Conservation (phyloP, 2,113 vertebrate genomes). For the Trichechus manatus region DNA sequence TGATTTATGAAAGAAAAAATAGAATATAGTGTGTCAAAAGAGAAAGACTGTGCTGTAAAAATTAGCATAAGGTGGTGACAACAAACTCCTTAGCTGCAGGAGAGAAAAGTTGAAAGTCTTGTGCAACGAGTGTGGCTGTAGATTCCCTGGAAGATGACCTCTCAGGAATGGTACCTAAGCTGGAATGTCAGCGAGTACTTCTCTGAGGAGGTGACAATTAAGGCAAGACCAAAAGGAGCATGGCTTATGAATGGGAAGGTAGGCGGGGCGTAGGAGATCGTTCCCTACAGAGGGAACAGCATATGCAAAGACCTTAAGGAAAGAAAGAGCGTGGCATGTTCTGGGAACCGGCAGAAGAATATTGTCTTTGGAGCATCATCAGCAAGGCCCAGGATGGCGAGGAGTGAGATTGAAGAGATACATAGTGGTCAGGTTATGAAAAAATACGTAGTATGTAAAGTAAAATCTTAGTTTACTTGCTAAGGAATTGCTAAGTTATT, state of each 20-base stretch:
- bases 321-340: background rate
- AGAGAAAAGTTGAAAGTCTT: background rate
- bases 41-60: constrained; percentile 10
- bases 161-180: background rate
- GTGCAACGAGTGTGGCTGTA: background rate
- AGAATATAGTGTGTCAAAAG: constrained; percentile 34
- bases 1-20: constrained; percentile 64
- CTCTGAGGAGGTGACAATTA: background rate
- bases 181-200: background rate
- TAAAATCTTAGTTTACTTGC: constrained; percentile 7
- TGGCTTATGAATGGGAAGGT: background rate
- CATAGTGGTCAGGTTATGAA: background rate
- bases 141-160: background rate
- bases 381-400: background rate
- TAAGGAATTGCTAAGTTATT: background rate
- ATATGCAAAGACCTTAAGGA: background rate
- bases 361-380: background rate
- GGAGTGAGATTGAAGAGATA: background rate
- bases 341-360: background rate
- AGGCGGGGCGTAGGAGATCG: background rate
- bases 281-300: background rate
- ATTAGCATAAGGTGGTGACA: background rate
- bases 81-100: background rate
- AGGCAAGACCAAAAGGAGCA: background rate
- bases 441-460: background rate